Base-by-base conservation (phyloP, 1,140 invertebrate species). In the Penaeus indicus region DNA sequence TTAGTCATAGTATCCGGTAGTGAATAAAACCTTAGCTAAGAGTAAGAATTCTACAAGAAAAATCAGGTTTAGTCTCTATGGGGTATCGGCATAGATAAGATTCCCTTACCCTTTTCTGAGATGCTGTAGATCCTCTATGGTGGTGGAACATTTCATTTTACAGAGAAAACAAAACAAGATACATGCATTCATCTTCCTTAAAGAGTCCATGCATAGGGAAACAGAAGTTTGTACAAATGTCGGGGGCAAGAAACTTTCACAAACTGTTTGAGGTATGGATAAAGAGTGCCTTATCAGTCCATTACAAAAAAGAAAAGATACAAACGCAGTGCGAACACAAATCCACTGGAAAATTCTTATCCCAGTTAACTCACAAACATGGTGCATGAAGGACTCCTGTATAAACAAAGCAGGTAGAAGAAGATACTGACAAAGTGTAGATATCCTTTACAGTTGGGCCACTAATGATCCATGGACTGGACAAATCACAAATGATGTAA, bases 321-420 rank as follows among this genome's bases (percentile, higher is more conserved):
- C 62, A 47, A 42, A 64, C 72, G 86, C 86, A 83, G 86, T 82
- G 79, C 63, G 83, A 69, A 83, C 80, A 82, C 27, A 72, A 82
- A 81, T 86, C 78, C 77, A 86, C 77, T 80, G 60, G 63, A 62
- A 86, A 78, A 86, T 63, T 80, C 47, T 64, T 62, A 79, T 81
- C 79, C 77, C 85, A 81, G 78, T 86, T 78, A 86, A 86, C 62
- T 81, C 67, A 63, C 78, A 67, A 78, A 81, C 63, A 86, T 67
- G 79, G 78, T 86, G 85, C 85, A 86, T 42, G 85, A 86, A 63
- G 78, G 60, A 69, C 78, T 84, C 82, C 38, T 84, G 27, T 83
- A 64, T 47, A 84, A 64, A 83, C 27, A 67, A 22, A 84, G 42
- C 82, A 84, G 64, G 62, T 25, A 61, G 64, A 83, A n/a, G 64